Evolutionary conservation across 2,797 vertebrate genomes (phyloP).

Genomic region (Myiotriccus ornatus): DNA sequence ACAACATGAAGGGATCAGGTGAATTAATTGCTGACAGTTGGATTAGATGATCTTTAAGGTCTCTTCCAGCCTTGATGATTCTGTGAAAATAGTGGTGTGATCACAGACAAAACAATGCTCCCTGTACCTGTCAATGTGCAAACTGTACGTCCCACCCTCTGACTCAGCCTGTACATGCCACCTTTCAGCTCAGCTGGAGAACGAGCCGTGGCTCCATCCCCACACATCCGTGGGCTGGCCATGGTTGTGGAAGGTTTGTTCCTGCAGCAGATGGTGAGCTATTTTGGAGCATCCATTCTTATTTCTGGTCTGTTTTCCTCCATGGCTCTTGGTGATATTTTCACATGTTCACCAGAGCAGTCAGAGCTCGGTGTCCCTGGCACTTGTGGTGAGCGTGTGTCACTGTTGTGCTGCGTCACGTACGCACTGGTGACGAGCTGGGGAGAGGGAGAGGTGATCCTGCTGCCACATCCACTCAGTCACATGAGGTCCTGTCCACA

Average conservation of each 20-base stretch:
- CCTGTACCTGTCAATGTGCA: fast-evolving
- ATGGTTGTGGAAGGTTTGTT: background rate
- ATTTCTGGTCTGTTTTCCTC: conserved; percentile 5
- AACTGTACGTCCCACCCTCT: fast-evolving
- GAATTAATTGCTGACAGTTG: background rate
- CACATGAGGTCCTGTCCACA: background rate
- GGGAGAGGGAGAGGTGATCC: background rate
- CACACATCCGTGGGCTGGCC: background rate
- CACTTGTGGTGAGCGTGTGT: background rate
- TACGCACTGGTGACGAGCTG: fast-evolving
- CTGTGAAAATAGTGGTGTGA: fast-evolving
- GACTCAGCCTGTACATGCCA: fast-evolving
- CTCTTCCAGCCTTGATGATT: background rate
- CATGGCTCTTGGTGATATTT: background rate
- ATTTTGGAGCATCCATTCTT: background rate
- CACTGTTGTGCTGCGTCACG: background rate
- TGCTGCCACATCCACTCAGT: background rate
- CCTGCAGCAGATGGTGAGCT: background rate
- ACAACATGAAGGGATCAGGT: fast-evolving
- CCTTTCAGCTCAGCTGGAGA: fast-evolving
- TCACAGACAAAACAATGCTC: fast-evolving
- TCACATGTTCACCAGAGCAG: background rate
- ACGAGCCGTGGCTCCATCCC: background rate
- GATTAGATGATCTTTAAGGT: fast-evolving
- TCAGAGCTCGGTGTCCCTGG: background rate